A percentile compares a stretch with the other conserved stretches of the same genome.
Evolutionary conservation across 2,113 vertebrate species (phyloP).

Genomic region (Microcebus griseorufus): DNA sequence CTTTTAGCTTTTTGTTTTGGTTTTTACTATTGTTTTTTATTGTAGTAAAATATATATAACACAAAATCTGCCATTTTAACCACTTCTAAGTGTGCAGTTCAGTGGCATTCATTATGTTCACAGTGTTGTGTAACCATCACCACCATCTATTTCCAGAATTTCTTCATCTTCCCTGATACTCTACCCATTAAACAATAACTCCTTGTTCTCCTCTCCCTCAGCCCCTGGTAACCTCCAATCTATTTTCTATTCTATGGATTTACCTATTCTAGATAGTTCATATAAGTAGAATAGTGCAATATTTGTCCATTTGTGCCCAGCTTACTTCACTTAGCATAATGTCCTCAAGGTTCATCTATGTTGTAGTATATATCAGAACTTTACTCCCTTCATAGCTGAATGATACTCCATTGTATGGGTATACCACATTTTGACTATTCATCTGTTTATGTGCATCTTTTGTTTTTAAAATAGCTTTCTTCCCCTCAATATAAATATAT

Average conservation of each 20-base stretch:
- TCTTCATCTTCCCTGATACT: conserved; percentile 19
- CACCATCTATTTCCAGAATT: neutral
- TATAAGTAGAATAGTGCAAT: neutral
- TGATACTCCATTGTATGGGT: neutral
- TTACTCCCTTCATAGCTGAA: neutral
- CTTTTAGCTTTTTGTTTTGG: neutral
- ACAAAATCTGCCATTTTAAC: neutral
- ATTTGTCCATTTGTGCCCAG: neutral
- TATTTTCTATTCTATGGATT: conserved; percentile 12
- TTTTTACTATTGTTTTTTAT: neutral
- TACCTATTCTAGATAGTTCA: conserved; percentile 3
- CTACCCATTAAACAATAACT: neutral
- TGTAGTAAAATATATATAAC: neutral
- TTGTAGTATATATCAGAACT: neutral
- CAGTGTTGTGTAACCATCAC: neutral
- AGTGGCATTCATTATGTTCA: conserved; percentile 14
- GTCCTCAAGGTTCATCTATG: conserved; percentile 13
- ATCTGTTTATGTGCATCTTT: neutral
- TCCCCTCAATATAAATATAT: neutral
- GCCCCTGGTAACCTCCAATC: neutral
- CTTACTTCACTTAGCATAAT: conserved; percentile 11
- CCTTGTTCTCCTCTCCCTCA: neutral
- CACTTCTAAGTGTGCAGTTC: conserved; percentile 24
- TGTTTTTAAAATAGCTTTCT: neutral
- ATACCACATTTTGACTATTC: neutral